These are phyloP conservation scores for Alcis repandata DNA, from an alignment of 2,888 invertebrate species.

Conservation along the genomic window DNA sequence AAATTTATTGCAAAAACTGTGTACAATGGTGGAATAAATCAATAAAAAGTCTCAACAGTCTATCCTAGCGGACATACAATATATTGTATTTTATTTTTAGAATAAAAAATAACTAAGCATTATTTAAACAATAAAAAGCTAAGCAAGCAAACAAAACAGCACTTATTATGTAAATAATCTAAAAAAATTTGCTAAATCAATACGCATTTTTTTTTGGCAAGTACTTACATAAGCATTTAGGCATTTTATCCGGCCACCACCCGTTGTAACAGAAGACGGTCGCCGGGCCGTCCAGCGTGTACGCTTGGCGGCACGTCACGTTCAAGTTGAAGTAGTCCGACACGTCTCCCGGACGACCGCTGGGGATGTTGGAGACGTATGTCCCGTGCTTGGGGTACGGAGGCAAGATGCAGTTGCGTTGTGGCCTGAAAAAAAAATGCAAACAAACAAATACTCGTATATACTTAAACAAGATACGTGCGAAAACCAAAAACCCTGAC, in stretches of 20 bases:
- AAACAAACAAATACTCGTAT: too few relatives aligned
- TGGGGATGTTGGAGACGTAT: slow-evolving; percentile 53
- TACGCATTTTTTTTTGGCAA: neutral
- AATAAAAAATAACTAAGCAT: too few relatives aligned
- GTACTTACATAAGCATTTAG: slow-evolving; percentile 51
- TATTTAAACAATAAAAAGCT: too few relatives aligned
- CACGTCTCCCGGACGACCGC: slow-evolving; percentile 57
- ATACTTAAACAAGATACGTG: too few relatives aligned
- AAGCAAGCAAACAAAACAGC: too few relatives aligned
- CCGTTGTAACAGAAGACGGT: slow-evolving; percentile 59
- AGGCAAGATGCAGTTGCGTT: slow-evolving; percentile 63
- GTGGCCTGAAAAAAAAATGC: slow-evolving; percentile 5
- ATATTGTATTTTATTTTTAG: neutral
- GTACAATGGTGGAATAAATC: too few relatives aligned
- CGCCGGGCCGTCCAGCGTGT: slow-evolving; percentile 50
- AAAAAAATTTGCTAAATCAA: neutral
- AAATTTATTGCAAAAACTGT: too few relatives aligned
- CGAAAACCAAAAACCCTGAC: too few relatives aligned
- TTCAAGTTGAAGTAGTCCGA: slow-evolving; percentile 55
- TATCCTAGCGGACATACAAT: too few relatives aligned
- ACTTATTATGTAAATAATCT: too few relatives aligned
- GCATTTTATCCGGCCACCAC: slow-evolving; percentile 54
- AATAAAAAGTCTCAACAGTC: too few relatives aligned
- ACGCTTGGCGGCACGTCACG: slow-evolving; percentile 62
- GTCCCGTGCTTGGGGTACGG: slow-evolving; percentile 60